Evolutionary conservation across 2,797 vertebrate species (phyloP), one percentile per base, ranked within the genome.

Genomic region (Iguana delicatissima): DNA sequence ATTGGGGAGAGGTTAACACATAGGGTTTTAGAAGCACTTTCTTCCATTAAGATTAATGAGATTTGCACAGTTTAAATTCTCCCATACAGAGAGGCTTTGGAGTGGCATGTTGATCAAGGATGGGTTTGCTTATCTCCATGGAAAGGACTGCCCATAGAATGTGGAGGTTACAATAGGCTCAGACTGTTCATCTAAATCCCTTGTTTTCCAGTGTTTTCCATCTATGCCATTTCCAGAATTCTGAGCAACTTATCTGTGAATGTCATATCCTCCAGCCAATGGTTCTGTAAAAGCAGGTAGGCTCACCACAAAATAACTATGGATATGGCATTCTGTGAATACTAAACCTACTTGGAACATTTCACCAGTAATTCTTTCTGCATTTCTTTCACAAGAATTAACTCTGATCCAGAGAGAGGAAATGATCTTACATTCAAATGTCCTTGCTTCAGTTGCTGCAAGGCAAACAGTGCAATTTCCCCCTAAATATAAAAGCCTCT

Each of bases 41-140:
- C 42, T 87, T 80, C 55, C 52, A 76, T 59, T 52, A 87, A 80
- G 73, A 62, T 57, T 29, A 86, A 77, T 32, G 55, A 86, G 86
- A 87, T 87, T 80, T 87, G 76, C 42, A 64, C 59, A 52, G 86
- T 42, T 67, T 87, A 80, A 87, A 50, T 87, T 52, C 76, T 59
- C 59, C 38, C 18, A 14, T 80, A 42, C 35, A 77, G 42, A 20
- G 38, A 77, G 57, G 57, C 55, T 77, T 57, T 87, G 85, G 85
- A 32, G 55, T 42, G 74, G 38, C n/a, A 46, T 62, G 55, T 79
- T 64, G 52, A 74, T 57, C 14, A 50, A 38, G 35, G 57, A 12
- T 42, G 38, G 5, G 64, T 59, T 64, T 50, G 74, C 74, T 87
- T 64, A 87, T 87, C 85, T 87, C 42, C 79, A 26, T 50, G 9